These are phyloP conservation scores for Protosalanx chinensis DNA, from an alignment of 2,797 vertebrate genomes.

Conservation along the genomic window DNA sequence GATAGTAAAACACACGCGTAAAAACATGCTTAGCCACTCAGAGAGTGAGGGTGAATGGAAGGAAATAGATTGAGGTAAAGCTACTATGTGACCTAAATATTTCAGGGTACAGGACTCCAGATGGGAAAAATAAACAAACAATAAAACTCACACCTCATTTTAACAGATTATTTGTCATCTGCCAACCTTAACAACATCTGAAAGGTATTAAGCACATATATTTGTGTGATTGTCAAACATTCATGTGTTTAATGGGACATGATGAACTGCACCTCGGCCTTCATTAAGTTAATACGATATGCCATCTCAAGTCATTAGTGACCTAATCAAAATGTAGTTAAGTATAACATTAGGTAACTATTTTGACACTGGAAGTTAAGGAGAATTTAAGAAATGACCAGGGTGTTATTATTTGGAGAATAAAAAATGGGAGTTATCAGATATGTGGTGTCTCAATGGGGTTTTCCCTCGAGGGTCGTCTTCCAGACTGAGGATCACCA, in stretches of 20 bases:
- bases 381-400: neutral
- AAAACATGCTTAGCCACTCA: too few relatives aligned
- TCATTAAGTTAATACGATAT: constrained; percentile 2
- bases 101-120: neutral
- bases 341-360: neutral
- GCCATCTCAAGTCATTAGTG: neutral
- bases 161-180: neutral
- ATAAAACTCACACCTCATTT: neutral
- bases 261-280: neutral
- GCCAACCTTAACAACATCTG: neutral
- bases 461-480: too few relatives aligned
- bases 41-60: too few relatives aligned
- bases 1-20: too few relatives aligned
- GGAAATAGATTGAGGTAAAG: too few relatives aligned
- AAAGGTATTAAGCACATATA: neutral
- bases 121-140: neutral
- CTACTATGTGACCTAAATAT: too few relatives aligned
- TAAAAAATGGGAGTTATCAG: neutral
- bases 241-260: neutral
- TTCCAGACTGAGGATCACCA: neutral
- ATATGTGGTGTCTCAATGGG: neutral
- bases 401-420: neutral
- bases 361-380: neutral
- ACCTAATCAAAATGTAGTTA: neutral
- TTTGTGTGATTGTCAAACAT: neutral